phyloP scores from a whole-genome alignment of 2,113 vertebrate genomes.

The Thinocorus orbignyianus region DNA sequence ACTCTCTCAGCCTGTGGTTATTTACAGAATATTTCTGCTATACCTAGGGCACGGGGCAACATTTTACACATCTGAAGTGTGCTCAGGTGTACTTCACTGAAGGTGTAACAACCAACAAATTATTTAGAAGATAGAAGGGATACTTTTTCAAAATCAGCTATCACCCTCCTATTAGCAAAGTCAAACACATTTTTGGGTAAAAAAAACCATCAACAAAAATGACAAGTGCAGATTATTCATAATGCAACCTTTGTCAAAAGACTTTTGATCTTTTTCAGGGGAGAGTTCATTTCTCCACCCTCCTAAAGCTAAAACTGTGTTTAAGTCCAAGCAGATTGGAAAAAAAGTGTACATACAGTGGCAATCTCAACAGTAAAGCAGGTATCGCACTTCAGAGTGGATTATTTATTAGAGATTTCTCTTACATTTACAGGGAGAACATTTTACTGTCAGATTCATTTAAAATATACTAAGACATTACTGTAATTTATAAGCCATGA shows the following conservation, averaged over 20 bases:
- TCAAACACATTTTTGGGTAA: neutral
- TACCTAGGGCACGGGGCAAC: rapidly evolving
- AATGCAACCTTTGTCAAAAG: neutral
- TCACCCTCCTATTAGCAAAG: neutral
- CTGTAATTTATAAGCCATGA: neutral
- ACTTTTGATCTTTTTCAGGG: neutral
- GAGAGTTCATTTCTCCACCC: neutral
- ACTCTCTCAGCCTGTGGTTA: neutral
- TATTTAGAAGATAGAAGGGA: neutral
- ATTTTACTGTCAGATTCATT: neutral
- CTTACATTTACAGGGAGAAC: neutral
- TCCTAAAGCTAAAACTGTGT: neutral
- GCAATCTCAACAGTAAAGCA: neutral
- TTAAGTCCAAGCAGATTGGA: neutral
- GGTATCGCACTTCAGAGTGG: neutral
- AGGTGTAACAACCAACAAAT: neutral
- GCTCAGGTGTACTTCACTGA: neutral
- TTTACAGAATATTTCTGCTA: neutral
- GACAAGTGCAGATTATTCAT: neutral
- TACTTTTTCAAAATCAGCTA: neutral
- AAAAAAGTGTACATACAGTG: neutral
- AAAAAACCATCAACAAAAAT: neutral
- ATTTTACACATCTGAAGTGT: neutral
- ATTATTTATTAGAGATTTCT: neutral
- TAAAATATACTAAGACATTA: neutral